These are phyloP conservation scores for Willowsia nigromaculata DNA, from an alignment of 2,888 invertebrate species.

Conservation along the genomic window DNA sequence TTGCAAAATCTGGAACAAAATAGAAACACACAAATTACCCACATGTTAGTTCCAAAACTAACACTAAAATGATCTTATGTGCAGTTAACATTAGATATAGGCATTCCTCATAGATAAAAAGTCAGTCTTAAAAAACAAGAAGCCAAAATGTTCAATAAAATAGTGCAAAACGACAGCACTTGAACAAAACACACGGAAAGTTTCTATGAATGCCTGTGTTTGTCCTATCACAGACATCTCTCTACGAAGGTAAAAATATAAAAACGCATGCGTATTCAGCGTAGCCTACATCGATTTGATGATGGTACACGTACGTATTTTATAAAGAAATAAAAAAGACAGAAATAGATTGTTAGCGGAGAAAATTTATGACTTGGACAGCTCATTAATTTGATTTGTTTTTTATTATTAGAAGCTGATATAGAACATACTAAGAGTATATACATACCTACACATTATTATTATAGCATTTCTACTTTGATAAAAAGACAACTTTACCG, in stretches of 20 bases:
- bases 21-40: not conserved
- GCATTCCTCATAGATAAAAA: too few relatives aligned
- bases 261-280: not conserved
- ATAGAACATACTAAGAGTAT: not conserved
- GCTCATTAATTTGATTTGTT: constrained; percentile 66
- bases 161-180: not conserved
- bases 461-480: not conserved
- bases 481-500: not conserved
- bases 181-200: constrained; percentile 25
- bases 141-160: not conserved
- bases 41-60: not conserved
- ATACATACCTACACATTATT: not conserved
- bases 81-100: too few relatives aligned
- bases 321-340: constrained; percentile 30
- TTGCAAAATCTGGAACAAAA: constrained; percentile 20
- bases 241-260: not conserved
- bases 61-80: not conserved
- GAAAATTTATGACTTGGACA: constrained; percentile 57
- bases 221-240: not conserved
- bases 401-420: constrained; percentile 37
- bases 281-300: not conserved
- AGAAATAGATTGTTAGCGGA: constrained; percentile 53
- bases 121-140: not conserved
- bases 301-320: not conserved
- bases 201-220: not conserved